Evolutionary conservation across 1,140 invertebrate species (phyloP).

Genomic region (Papilio aristodemus): DNA sequence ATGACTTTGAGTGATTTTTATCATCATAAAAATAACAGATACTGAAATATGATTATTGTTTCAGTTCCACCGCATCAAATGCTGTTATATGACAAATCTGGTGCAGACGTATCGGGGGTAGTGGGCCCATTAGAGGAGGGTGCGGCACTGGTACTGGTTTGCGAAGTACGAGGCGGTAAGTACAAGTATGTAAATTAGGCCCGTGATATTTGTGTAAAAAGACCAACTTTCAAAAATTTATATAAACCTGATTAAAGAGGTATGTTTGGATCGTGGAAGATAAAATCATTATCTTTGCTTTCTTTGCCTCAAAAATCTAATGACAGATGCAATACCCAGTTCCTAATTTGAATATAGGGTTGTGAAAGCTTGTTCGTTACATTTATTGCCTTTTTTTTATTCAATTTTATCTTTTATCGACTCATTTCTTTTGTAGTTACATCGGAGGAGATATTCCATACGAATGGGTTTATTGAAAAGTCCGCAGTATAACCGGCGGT

Average conservation of each 20-base stretch:
- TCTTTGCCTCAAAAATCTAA: too few relatives aligned
- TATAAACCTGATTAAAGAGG: too few relatives aligned
- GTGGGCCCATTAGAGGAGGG: slow-evolving; percentile 92
- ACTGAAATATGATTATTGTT: slow-evolving; percentile 61
- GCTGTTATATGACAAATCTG: slow-evolving; percentile 90
- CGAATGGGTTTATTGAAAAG: slow-evolving; percentile 76
- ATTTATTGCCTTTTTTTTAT: slow-evolving; percentile 40
- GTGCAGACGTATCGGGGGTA: slow-evolving; percentile 85
- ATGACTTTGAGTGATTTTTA: not conserved
- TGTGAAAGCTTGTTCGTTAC: not conserved
- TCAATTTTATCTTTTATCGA: slow-evolving; percentile 74
- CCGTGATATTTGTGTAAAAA: too few relatives aligned
- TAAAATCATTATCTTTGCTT: too few relatives aligned
- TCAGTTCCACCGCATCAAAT: slow-evolving; percentile 93
- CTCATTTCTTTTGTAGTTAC: slow-evolving; percentile 74
- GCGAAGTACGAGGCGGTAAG: slow-evolving; percentile 93
- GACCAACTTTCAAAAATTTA: too few relatives aligned
- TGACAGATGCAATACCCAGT: too few relatives aligned
- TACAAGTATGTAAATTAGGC: slow-evolving; percentile 21
- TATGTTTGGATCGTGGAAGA: too few relatives aligned
- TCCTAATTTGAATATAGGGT: not conserved
- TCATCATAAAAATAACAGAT: not conserved
- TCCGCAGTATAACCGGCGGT: slow-evolving; percentile 69
- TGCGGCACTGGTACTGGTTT: slow-evolving; percentile 88
- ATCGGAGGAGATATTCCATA: slow-evolving; percentile 75